Evolutionary conservation across 2,888 invertebrate species (phyloP), one percentile per base, ranked within the genome.

Genomic region (Cerastis leucographa): DNA sequence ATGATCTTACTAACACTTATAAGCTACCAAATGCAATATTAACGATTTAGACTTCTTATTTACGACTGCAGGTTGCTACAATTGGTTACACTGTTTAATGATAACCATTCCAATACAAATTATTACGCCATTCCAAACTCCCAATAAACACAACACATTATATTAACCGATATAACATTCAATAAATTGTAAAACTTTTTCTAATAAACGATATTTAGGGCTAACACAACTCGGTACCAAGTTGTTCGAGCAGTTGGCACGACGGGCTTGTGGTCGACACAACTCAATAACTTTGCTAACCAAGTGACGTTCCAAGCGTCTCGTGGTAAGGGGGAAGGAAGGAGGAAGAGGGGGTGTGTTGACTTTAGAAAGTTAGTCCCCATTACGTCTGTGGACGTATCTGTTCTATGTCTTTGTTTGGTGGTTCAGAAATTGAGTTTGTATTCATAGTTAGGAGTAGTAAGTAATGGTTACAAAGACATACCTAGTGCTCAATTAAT

Each of bases 101-200:
- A 29, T 2, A 44, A 42, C 62, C 49, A 80, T 84, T 65, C 6
- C 4, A 40, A 62, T 22, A 49, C 25, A 71, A 78, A 71, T 84
- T 56, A 80, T 56, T 44, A 66, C 25, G 40, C 69, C 29, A 67
- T 56, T 49, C n/a, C 11, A 56, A 80, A 74, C 75, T 80, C 46
- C 54, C 83, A 76, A 82, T 82, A 67, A 72, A 72, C 62, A 70
- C 59, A 73, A 84, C n/a, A 74, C 42, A 80, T 80, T 54, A 62
- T 29, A 81, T 67, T 76, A 72, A 62, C 82, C 56, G 59, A 56
- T 77, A 65, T 68, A 49, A 64, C 81, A 70, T 78, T 78, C 87
- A 71, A 88, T 88, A 85, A 85, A 88, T 88, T 91, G 81, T 80
- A 76, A 85, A 92, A 91, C 85, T 88, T 92, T 91, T 92, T 91